Evolutionary conservation across 1,140 invertebrate genomes (phyloP), one percentile per base, ranked within the genome.

Genomic region (Diachasmimorpha longicaudata): DNA sequence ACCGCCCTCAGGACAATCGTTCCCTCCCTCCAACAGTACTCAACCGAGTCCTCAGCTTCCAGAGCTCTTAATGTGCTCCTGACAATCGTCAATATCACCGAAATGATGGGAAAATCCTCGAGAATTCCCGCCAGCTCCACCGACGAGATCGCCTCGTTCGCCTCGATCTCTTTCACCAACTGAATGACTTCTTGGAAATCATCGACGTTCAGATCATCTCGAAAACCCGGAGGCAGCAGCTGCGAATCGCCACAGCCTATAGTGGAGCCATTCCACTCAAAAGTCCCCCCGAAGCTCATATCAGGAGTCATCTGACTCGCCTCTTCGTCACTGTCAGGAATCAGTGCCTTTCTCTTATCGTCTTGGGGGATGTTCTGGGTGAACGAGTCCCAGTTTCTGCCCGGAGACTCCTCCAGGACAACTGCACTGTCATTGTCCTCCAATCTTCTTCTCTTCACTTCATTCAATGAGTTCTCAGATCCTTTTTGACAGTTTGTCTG

Each of bases 151-250:
- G 13, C 39, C 39, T 42, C 39, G 9, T 42, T 10, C 39, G 4
- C 39, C 48, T 14, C 44, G 44, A 52, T 14, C 48, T 52, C 48
- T n/a, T 16, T 10, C 48, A 11, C 46, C 58, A n/a, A 52, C 37
- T 44, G 11, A 4, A 19, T 16, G 14, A 37, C 67, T 70, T 52
- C 69, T 9, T 68, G 37, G 6, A 66, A 48, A n/a, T 63, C 16
- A 13, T 19, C 46, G 19, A 74, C 68, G 25, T 70, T 55, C 31
- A 63, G 36, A 42, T 55, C 31, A 10, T 74, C 70, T 68, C 73
- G 39, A 39, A 36, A 46, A 16, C 71, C 69, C 19, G 31, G 31
- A 31, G 31, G 31, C 31, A 31, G 6, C 6, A 6, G 31, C 31
- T 31, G 2, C 31, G 31, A 2, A 6, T 31, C 31, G 31, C 31